Base-by-base conservation (phyloP, 2,888 invertebrate species). In the Ditula angustiorana region DNA sequence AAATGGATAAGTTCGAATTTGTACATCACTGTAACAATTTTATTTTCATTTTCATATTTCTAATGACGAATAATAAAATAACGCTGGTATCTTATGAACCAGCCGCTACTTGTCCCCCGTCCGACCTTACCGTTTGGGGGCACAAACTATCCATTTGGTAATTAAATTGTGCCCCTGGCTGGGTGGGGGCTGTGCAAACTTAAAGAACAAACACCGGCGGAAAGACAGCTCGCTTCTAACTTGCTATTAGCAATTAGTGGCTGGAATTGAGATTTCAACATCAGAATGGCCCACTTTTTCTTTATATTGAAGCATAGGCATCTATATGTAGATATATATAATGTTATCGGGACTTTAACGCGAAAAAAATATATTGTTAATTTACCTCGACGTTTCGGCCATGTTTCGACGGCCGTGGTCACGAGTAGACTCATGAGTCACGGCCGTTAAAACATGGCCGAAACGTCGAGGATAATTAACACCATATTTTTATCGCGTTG, bases 71-170 rank as follows among this genome's bases (percentile, higher is more conserved):
- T n/a, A n/a, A n/a, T n/a, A n/a, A 8, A 30, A 30, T 30, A 7
- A 30, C 30, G 10, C 4, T 30, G 30, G 30, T 5, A 26, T n/a
- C 11, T 33, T 2, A 33, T 33, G 33, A 33, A 33, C 2, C 33
- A n/a, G n/a, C n/a, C n/a, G n/a, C n/a, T 23, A 21, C 23, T 23
- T n/a, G 4, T 5, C 33, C 16, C 53, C 46, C 46, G 46, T 46
- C 23, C 46, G 19, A 5, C n/a, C 26, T 30, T 35, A 8, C 28
- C 50, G 46, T 52, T 52, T 30, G 46, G 53, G 46, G 46, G 58
- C 26, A 57, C 52, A 64, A 64, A 64, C 59, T 53, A 35, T 64
- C 64, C 64, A 64, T 64, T 64, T 64, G 64, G 58, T 64, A 64
- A 64, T 64, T 64, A 64, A 64, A 64, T 64, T 59, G 61, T 28